Evolutionary conservation across 2,113 vertebrate genomes (phyloP).

Genomic region (Lichenostomus cassidix): DNA sequence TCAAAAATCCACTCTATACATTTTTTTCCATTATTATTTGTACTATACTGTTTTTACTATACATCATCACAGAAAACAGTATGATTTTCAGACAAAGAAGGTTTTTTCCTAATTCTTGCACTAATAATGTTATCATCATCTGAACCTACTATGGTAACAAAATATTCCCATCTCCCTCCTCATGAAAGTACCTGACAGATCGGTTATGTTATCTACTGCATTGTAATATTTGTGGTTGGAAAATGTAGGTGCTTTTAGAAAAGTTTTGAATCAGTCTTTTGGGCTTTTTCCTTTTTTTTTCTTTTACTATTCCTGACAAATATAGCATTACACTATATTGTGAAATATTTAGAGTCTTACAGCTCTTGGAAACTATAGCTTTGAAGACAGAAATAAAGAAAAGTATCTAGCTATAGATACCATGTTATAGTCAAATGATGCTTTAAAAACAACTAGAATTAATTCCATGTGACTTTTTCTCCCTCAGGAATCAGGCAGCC

Average conservation of each 20-base stretch:
- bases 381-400: background rate
- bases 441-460: background rate
- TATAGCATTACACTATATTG: background rate
- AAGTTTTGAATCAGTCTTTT: background rate
- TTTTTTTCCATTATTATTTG: background rate
- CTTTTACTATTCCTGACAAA: background rate
- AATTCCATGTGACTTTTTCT: background rate
- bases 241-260: background rate
- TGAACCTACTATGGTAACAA: background rate
- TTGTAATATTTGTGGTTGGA: background rate
- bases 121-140: background rate
- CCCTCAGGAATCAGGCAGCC: background rate
- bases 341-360: background rate
- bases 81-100: background rate
- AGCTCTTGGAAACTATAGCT: background rate
- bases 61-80: background rate
- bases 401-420: background rate
- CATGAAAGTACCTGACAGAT: background rate
- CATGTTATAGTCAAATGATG: background rate
- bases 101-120: background rate
- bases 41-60: background rate
- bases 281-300: too few species aligned
- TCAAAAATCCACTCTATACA: background rate
- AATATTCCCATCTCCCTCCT: background rate
- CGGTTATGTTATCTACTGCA: accelerated